Conservation (phyloP, 1,140 invertebrate genomes). For the Pissodes strobi region DNA sequence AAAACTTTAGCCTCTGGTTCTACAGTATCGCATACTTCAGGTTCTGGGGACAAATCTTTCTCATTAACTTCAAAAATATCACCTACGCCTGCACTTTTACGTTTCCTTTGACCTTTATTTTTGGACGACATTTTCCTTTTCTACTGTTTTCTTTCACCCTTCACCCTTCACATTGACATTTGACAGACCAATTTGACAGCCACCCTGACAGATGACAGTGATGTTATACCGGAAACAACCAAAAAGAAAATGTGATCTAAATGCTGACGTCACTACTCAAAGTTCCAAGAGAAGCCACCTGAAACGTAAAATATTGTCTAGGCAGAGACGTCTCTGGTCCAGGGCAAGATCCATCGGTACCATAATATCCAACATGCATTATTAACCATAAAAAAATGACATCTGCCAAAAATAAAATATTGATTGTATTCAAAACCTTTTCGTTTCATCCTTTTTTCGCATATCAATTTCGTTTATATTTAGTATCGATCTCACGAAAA, state of each 20-base stretch:
- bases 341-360: too few relatives aligned
- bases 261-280: too few relatives aligned
- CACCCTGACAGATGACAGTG: not conserved
- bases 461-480: not conserved
- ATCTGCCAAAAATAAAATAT: not conserved
- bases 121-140: conserved; percentile 29
- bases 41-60: conserved; percentile 31
- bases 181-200: too few relatives aligned
- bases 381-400: too few relatives aligned
- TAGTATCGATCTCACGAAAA: conserved; percentile 32
- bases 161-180: not conserved
- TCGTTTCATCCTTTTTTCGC: not conserved
- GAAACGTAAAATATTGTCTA: too few relatives aligned
- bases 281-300: too few relatives aligned
- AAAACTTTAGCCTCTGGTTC: conserved; percentile 37
- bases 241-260: too few relatives aligned
- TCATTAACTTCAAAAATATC: conserved; percentile 39
- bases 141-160: not conserved
- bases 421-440: too few relatives aligned
- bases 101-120: conserved; percentile 29
- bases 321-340: too few relatives aligned
- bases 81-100: conserved; percentile 34
- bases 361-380: too few relatives aligned
- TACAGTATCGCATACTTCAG: conserved; percentile 14
- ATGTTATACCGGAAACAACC: too few relatives aligned